Evolutionary conservation across 2,797 vertebrate genomes (phyloP), one percentile per base, ranked within the genome.

Genomic region (Sebastes kiyomatsui): DNA sequence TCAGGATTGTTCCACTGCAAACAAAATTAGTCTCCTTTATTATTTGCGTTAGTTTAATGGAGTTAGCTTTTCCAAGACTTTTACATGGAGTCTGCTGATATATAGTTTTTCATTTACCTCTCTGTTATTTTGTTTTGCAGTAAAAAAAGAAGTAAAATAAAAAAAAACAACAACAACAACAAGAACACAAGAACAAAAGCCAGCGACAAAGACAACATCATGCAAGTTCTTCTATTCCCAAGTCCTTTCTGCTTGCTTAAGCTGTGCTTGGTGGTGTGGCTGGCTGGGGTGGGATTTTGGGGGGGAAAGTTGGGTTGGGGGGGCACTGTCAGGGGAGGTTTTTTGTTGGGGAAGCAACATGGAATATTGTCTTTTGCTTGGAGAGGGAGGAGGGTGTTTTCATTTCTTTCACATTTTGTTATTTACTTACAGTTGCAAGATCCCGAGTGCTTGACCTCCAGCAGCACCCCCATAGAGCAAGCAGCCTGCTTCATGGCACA

Each of bases 341-440:
- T 23, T 81, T 82, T 82, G 78, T 83, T 82, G 77, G 93, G 95
- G 92, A 94, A 94, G 94, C 94, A 96, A 95, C 95, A 95, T 89
- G 95, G 95, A 95, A 91, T 92, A 90, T 90, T 95, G 96, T 96
- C 96, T 96, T 93, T 93, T 91, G 86, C 82, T 90, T 68, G 78
- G 89, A 84, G 80, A 72, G 72, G 79, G 69, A 52, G 68, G 56
- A 72, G 74, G 78, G 38, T 71, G 76, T 81, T 91, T 90, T 81
- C 7, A 16, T 80, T 86, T 75, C 73, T 81, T 72, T 84, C 46
- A 73, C 68, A 77, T 81, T 86, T 93, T 90, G 33, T 87, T 91
- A 58, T 90, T 95, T 97, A 99, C 98, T 99, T 99, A 99, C 98
- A 99, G 96, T 99, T 99, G 96, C 98, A 99, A 95, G 97, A 98